Percentiles rank a stretch among this genome's conserved stretches.
These are phyloP conservation scores for Sebastes cheni DNA, from an alignment of 2,797 vertebrate genomes.

Conservation along the genomic window DNA sequence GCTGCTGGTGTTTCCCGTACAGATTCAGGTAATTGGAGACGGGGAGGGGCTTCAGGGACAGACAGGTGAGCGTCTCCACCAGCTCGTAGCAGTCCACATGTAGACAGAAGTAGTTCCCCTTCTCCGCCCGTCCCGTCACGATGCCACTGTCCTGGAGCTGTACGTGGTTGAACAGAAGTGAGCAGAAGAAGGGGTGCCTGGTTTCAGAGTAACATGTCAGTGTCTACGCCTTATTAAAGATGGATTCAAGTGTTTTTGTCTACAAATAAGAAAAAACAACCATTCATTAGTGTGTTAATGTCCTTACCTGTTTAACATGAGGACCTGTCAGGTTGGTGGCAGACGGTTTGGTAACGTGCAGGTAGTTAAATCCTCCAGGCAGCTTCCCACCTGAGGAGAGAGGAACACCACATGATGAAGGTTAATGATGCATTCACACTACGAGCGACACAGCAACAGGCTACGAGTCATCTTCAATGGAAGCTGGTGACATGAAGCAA, in stretches of 20 bases:
- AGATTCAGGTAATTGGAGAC: conserved; percentile 88
- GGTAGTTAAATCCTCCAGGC: conserved; percentile 88
- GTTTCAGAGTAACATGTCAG: neutral
- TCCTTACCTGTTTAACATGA: conserved; percentile 67
- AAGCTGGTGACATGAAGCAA: too few relatives aligned
- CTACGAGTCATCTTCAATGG: too few relatives aligned
- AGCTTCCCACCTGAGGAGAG: conserved; percentile 85
- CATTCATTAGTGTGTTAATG: neutral
- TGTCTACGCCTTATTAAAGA: neutral
- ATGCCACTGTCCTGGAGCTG: conserved; percentile 81
- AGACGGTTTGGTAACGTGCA: conserved; percentile 86
- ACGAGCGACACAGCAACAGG: too few relatives aligned
- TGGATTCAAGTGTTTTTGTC: neutral
- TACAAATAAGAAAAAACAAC: too few relatives aligned
- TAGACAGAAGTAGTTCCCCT: conserved; percentile 90
- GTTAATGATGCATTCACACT: neutral
- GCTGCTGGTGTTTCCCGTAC: conserved; percentile 89
- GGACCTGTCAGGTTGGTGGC: conserved; percentile 49
- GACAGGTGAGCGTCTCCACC: conserved; percentile 90
- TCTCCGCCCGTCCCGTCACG: conserved; percentile 79
- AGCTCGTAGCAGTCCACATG: conserved; percentile 77
- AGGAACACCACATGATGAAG: neutral
- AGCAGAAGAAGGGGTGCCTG: neutral
- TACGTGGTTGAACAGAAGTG: neutral
- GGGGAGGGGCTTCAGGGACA: conserved; percentile 86